Evolutionary conservation across 2,113 vertebrate genomes (phyloP), one percentile per base, ranked within the genome.

Genomic region (Semicossyphus pulcher): DNA sequence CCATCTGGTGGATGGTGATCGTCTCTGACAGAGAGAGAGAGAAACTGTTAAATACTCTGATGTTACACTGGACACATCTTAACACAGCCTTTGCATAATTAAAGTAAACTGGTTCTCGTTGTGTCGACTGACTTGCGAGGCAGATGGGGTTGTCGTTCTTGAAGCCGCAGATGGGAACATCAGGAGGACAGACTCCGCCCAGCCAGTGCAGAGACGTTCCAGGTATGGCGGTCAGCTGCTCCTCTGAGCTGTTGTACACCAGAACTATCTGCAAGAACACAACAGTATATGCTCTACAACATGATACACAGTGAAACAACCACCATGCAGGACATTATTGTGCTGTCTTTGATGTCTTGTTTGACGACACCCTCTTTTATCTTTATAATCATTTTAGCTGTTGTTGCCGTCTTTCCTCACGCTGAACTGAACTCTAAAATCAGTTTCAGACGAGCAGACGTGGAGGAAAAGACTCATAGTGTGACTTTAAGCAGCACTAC

Each of bases 111-210:
- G 12, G 21, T 6, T 5, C 28, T 2, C 2, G 32, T 51, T 65
- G 12, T 0, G n/a, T 6, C 15, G 29, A 87, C 85, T 86, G 71
- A 98, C 97, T 93, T 82, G 93, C 91, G 29, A 80, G 87, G 77
- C 97, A 98, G 63, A 84, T 49, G 0, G 94, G 94, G 61, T 95
- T 87, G 21, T 94, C 93, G 1, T 95, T 94, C 77, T 96, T 95
- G 20, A 99, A 98, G 49, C 96, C 97, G 0, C 97, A 99, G 16
- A 89, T 49, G 0, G 97, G 97, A 21, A 96, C 72, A 0, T 99
- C 97, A 0, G 80, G 90, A 4, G 97, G 97, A 11, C 87, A 62
- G 2, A 14, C 18, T 0, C 95, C 95, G 0, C 94, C 93, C 0
- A 92, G 93, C 97, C 97, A 99, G 45, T 92, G 89, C 54, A 95